Evolutionary conservation across 2,797 vertebrate genomes (phyloP), one percentile per base, ranked within the genome.

Genomic region (Labeo calbasu): DNA sequence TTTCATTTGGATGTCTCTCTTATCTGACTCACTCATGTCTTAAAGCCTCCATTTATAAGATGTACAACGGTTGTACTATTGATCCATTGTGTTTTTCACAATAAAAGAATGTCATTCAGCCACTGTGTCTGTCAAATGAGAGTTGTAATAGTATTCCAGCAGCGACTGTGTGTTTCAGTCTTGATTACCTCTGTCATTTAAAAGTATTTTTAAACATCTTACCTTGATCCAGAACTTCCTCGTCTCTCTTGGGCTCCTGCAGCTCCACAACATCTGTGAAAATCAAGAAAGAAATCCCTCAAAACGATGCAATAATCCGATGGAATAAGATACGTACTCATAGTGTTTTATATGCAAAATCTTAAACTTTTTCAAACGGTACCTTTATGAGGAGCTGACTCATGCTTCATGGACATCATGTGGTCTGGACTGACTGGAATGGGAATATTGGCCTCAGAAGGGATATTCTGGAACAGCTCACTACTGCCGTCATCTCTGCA

Each of bases 401-500:
- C 93, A 23, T 97, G 97, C 78, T 92, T 92, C 96, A 96, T 95
- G 87, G 95, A 94, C 88, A 93, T 89, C 94, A 96, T 93, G 28
- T 95, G 91, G 68, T 93, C 96, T 15, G 96, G 89, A 75, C 90
- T 94, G 79, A 97, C 94, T 0, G 92, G 66, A 77, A 99, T 94
- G 82, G 97, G 96, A 75, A 96, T 87, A 86, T 95, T 98, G 87
- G 98, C 97, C 85, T 98, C 97, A 15, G 93, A 88, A 0, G 98
- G 98, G 88, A 99, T 98, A 77, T 91, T 90, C 88, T 92, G 91
- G 89, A 99, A 99, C 76, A 96, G 91, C 40, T 95, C 94, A 12
- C 91, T 92, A 69, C 94, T 93, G 66, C 96, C 94, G 0, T 94
- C 93, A 57, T 96, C 94, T 86, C 96, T 96, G 89, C 98, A 99